These are phyloP conservation scores for Drosophila ustulata DNA, from an alignment of 2,888 invertebrate genomes.

Conservation along the genomic window DNA sequence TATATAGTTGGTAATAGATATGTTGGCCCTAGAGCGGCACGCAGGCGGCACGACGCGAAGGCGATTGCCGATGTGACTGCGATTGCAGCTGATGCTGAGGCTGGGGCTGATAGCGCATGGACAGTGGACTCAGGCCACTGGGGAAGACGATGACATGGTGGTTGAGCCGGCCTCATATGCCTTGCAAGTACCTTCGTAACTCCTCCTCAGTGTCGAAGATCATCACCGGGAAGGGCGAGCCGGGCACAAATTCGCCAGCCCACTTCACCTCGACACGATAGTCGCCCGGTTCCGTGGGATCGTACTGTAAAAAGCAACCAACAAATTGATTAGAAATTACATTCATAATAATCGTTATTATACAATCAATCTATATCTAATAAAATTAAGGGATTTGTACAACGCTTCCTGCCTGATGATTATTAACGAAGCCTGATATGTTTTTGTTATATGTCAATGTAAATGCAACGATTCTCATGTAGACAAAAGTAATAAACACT, in stretches of 20 bases:
- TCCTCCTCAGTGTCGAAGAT: conserved; percentile 99
- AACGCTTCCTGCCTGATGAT: too few relatives aligned
- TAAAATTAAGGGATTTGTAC: too few relatives aligned
- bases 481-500: too few relatives aligned
- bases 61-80: conserved; percentile 4
- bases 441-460: too few relatives aligned
- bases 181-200: conserved; percentile 89
- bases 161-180: conserved; percentile 83
- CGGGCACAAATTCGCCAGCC: conserved; percentile 99
- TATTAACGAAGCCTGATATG: too few relatives aligned
- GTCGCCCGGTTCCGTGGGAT: conserved; percentile 99
- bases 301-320: conserved; percentile 87
- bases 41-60: conserved; percentile 45
- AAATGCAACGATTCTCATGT: too few relatives aligned
- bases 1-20: conserved; percentile 8
- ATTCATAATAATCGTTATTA: too few relatives aligned
- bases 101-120: conserved; percentile 47
- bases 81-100: conserved; percentile 18
- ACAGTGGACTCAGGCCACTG: conserved; percentile 65
- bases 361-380: too few relatives aligned
- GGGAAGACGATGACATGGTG: conserved; percentile 82
- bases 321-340: too few relatives aligned
- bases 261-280: conserved; percentile 98
- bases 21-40: conserved; percentile 48
- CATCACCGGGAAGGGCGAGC: conserved; percentile 99